Percentiles rank a stretch among this genome's conserved stretches.
phyloP scores from a whole-genome alignment of 2,113 vertebrate genomes.

The Talpa occidentalis region DNA sequence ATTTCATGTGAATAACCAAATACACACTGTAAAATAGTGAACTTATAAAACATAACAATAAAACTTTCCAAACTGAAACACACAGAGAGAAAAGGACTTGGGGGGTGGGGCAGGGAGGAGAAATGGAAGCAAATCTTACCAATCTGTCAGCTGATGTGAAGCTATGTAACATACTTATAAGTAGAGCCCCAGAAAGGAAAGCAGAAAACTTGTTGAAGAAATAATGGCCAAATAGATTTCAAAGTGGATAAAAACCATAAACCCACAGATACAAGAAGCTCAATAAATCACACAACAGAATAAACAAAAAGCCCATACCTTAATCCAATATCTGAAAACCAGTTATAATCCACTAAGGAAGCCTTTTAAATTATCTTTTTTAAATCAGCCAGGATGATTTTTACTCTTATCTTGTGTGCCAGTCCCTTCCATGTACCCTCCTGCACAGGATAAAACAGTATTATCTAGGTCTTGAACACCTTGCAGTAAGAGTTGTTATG shows the following conservation, averaged over 20 bases:
- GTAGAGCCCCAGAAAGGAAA: neutral
- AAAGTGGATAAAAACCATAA: constrained; percentile 41
- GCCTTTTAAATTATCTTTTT: neutral
- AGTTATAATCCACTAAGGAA: neutral
- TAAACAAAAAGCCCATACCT: neutral
- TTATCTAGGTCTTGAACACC: neutral
- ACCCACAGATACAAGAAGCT: neutral
- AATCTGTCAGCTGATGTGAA: neutral
- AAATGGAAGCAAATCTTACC: neutral
- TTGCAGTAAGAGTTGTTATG: neutral
- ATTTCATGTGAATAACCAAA: neutral
- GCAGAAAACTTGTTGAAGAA: neutral
- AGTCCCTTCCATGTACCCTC: neutral
- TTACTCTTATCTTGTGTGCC: neutral
- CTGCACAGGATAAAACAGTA: neutral
- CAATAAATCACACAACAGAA: neutral
- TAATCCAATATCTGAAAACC: constrained; percentile 28
- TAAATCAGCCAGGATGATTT: neutral
- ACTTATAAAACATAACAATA: neutral
- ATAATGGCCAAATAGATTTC: neutral
- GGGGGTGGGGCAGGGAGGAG: too few relatives aligned
- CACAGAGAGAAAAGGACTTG: neutral
- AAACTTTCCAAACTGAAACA: neutral
- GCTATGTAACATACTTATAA: neutral
- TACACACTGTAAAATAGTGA: neutral